A percentile compares a stretch with the other conserved stretches of the same genome.
Conservation (phyloP, 1,140 invertebrate genomes). For the Dreissena polymorpha region DNA sequence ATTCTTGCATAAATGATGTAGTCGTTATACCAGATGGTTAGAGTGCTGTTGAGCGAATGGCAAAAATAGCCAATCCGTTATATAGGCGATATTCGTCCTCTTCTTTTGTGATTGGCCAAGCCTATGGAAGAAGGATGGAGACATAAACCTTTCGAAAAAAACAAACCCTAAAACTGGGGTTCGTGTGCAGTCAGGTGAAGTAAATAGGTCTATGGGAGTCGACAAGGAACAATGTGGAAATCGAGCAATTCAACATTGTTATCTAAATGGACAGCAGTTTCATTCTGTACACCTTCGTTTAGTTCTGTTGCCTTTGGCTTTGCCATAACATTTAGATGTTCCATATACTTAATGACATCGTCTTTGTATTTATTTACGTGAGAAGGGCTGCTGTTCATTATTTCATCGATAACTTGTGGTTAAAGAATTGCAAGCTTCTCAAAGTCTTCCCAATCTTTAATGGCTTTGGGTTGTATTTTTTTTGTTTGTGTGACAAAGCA, state of each 20-base stretch:
- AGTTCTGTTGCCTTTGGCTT: neutral
- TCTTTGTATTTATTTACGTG: constrained; percentile 18
- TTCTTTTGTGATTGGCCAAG: neutral
- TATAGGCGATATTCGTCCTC: neutral
- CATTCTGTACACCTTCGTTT: neutral
- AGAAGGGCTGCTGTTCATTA: constrained; percentile 10
- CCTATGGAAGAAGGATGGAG: too few species aligned
- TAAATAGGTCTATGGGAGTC: too few species aligned
- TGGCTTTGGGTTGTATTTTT: neutral
- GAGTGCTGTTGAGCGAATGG: neutral
- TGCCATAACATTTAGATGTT: too few species aligned
- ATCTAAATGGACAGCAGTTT: neutral
- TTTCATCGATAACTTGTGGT: constrained; percentile 28
- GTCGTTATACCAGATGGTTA: constrained; percentile 36
- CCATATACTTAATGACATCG: constrained; percentile 37
- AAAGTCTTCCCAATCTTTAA: constrained; percentile 6
- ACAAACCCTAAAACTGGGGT: too few species aligned
- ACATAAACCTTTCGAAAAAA: too few species aligned
- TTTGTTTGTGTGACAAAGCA: constrained; percentile 12
- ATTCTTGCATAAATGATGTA: too few species aligned
- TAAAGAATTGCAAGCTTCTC: constrained; percentile 13
- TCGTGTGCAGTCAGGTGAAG: too few species aligned
- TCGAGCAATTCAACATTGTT: too few species aligned
- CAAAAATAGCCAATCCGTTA: constrained; percentile 25
- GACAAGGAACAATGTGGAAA: too few species aligned